Conservation (phyloP, 64 coral and sea anemone species). For the Porites lutea region DNA sequence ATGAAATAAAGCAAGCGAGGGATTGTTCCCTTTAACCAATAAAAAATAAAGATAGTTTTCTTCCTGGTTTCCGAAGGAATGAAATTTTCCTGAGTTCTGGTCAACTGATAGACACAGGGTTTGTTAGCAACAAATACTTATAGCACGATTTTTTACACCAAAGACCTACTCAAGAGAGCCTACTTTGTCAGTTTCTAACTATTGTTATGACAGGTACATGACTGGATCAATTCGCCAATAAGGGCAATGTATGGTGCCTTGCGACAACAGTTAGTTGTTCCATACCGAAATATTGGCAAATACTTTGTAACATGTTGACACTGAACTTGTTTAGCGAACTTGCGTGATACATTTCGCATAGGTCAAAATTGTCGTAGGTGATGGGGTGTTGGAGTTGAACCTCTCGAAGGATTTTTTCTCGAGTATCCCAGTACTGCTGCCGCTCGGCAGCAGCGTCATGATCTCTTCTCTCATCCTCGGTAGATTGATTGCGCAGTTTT, state of each 20-base stretch:
- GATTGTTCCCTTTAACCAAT: too few relatives aligned
- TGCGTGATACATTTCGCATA: not conserved
- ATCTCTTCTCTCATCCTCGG: not conserved
- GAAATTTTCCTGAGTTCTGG: too few relatives aligned
- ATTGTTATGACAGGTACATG: not conserved
- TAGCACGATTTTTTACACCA: too few relatives aligned
- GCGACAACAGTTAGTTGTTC: not conserved
- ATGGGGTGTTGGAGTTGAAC: slow-evolving; percentile 8
- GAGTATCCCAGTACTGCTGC: slow-evolving; percentile 2
- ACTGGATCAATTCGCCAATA: not conserved
- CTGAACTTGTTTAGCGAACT: not conserved
- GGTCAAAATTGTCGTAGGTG: not conserved
- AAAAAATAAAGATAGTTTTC: too few relatives aligned
- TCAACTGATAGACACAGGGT: too few relatives aligned
- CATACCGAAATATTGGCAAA: not conserved
- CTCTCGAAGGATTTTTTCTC: not conserved
- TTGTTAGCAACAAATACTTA: too few relatives aligned
- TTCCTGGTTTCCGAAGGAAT: too few relatives aligned
- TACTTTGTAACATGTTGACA: not conserved
- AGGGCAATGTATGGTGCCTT: not conserved
- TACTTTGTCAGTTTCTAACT: not conserved
- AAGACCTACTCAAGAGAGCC: too few relatives aligned
- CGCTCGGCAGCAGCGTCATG: not conserved
- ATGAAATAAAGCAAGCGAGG: too few relatives aligned
- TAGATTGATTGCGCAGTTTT: not conserved